Evolutionary conservation across 2,888 invertebrate species (phyloP), one percentile per base, ranked within the genome.

Genomic region (Melinaea marsaeus): DNA sequence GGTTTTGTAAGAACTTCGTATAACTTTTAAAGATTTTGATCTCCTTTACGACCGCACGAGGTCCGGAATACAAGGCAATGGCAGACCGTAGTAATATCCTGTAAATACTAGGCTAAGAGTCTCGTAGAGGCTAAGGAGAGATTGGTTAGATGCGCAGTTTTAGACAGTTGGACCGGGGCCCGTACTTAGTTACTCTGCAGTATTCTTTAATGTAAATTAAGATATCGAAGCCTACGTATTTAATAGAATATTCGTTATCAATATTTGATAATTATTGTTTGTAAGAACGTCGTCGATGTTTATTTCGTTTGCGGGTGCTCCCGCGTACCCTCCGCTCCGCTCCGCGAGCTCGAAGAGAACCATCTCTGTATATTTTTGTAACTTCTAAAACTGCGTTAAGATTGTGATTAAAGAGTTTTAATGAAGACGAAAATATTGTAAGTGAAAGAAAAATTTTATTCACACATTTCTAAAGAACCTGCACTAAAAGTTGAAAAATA

Each of bases 401-500:
- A 77, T 78, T 86, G 86, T 89, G 85, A 89, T 88, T 76, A 80
- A 80, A 82, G 77, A 83, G 82, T 83, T 85, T 84, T 81, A 85
- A 83, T 67, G 77, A 79, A 78, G 78, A 77, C 74, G 79, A 79
- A 61, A 79, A 76, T 75, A 66, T 66, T 66, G 74, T 79, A 82
- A 81, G 74, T 71, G 66, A 66, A 80, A 77, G 76, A 75, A 77
- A 73, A 75, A 76, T 75, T 76, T 72, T 78, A 84, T 80, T 80
- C 83, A 82, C 85, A 84, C 81, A 77, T 81, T 83, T 86, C 84
- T 82, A 83, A 84, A 78, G 68, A 67, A 81, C 79, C 75, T 84
- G 88, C 88, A 88, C 88, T 85, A 82, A 80, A 76, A 78, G 67
- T 79, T 78, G 69, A 71, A 68, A 70, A 42, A 72, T 74, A 75